phyloP scores from a whole-genome alignment of 2,113 vertebrate species.

The Pangasianodon gigas region DNA sequence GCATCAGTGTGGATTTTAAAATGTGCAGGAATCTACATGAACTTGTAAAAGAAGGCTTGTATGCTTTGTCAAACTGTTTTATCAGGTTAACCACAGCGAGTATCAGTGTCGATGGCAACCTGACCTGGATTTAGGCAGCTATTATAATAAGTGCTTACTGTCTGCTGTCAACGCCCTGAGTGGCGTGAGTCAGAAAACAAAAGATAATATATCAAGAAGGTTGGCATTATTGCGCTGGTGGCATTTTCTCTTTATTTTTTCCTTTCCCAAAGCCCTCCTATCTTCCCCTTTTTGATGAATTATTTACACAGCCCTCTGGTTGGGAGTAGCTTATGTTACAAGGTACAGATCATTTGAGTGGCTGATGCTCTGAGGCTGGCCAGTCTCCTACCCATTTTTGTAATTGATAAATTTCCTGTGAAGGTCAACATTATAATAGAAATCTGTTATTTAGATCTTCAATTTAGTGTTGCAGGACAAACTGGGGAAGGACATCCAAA shows the following conservation, averaged over 20 bases:
- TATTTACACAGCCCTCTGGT: constrained; percentile 46
- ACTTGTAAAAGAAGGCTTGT: background rate
- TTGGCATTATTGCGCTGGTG: constrained; percentile 23
- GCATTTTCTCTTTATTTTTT: background rate
- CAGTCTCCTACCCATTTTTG: background rate
- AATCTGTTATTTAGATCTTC: background rate
- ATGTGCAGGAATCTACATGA: background rate
- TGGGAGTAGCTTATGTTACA: constrained; percentile 27
- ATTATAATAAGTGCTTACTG: constrained; percentile 14
- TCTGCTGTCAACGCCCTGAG: constrained; percentile 35
- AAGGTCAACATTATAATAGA: background rate
- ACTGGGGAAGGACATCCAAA: background rate
- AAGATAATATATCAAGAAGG: constrained; percentile 31
- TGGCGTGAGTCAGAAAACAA: constrained; percentile 28
- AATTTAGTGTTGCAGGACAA: background rate
- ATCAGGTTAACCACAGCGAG: background rate
- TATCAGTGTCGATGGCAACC: background rate
- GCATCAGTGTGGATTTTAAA: background rate
- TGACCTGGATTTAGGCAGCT: constrained; percentile 38
- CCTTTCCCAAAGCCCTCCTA: constrained; percentile 13
- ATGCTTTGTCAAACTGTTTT: background rate
- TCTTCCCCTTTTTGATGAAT: constrained; percentile 44
- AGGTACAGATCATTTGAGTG: constrained; percentile 6
- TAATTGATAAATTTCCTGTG: background rate
- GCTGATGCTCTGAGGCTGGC: background rate